Evolutionary conservation across 2,888 invertebrate species (phyloP).

Genomic region (Caradrina kadenii): DNA sequence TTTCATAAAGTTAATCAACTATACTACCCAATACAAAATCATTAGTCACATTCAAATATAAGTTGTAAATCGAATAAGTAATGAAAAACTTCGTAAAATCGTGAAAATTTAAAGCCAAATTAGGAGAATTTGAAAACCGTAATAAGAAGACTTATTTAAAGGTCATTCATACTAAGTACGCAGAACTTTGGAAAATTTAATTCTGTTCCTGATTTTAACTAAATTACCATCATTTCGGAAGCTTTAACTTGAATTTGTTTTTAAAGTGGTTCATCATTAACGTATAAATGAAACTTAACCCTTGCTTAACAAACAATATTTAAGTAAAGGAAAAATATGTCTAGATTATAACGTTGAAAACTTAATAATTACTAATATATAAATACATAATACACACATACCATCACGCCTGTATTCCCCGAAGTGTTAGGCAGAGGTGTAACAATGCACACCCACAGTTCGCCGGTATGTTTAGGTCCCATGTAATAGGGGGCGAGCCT

Average conservation of each 20-base stretch:
- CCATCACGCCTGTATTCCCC: too few relatives aligned
- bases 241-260: constrained; percentile 27
- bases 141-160: constrained; percentile 44
- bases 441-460: too few relatives aligned
- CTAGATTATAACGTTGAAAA: neutral
- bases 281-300: constrained; percentile 1
- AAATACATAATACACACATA: too few relatives aligned
- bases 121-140: constrained; percentile 32
- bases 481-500: too few relatives aligned
- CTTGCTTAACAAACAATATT: neutral
- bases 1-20: too few relatives aligned
- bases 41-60: neutral
- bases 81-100: constrained; percentile 9
- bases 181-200: constrained; percentile 45
- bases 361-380: too few relatives aligned
- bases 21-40: too few relatives aligned
- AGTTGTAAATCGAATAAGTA: neutral
- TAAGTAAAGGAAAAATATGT: neutral
- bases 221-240: constrained; percentile 30
- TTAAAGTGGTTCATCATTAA: constrained; percentile 20
- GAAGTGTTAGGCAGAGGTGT: too few relatives aligned
- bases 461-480: too few relatives aligned
- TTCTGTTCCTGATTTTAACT: constrained; percentile 44
- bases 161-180: constrained; percentile 28
- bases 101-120: constrained; percentile 24